phyloP scores from a whole-genome alignment of 2,888 invertebrate species.

The Sabellastarte sp. region DNA sequence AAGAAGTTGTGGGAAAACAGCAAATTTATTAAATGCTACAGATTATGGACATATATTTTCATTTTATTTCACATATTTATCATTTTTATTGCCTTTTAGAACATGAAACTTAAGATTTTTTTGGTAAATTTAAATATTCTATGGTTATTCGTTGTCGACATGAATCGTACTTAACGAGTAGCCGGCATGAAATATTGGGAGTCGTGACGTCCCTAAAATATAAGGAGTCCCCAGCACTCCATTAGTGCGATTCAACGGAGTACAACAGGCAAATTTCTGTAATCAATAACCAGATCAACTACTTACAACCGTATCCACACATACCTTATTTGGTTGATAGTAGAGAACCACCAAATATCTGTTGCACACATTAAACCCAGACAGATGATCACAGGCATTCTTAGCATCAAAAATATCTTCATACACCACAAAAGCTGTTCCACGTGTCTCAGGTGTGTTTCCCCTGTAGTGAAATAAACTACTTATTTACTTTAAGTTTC shows the following conservation, averaged over 20 bases:
- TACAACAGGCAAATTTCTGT: no score
- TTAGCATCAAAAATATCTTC: slow-evolving; percentile 99
- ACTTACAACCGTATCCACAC: slow-evolving; percentile 7
- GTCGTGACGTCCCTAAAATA: no score
- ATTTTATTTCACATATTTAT: no score
- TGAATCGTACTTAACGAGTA: no score
- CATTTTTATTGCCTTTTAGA: no score
- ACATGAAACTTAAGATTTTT: not conserved
- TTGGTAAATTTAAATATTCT: not conserved
- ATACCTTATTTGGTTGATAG: slow-evolving; percentile 74
- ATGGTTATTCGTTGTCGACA: slow-evolving; percentile 1
- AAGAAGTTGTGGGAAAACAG: not conserved
- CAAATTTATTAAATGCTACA: no score
- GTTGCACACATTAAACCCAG: slow-evolving; percentile 98
- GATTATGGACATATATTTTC: no score
- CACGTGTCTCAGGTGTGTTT: slow-evolving; percentile 95
- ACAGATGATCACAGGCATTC: slow-evolving; percentile 98
- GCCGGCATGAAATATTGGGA: no score
- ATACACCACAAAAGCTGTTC: slow-evolving; percentile 98
- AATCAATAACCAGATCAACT: no score
- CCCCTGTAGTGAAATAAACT: slow-evolving; percentile 66
- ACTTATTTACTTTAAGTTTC: no score
- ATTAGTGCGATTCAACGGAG: no score
- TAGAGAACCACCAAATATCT: slow-evolving; percentile 98
- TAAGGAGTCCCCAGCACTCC: no score